phyloP scores from a whole-genome alignment of 2,113 vertebrate genomes.

The Silurus meridionalis region DNA sequence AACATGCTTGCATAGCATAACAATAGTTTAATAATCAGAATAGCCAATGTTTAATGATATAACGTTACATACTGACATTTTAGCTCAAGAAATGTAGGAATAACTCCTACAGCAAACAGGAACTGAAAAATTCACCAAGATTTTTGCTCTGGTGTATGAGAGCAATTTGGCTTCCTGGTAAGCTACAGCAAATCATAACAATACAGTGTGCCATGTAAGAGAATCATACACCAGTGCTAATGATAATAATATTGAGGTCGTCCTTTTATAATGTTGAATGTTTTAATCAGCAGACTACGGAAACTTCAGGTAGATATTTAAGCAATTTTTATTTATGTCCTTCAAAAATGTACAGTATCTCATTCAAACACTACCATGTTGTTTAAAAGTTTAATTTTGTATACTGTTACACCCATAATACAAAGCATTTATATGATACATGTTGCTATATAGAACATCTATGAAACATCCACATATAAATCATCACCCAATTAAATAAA shows the following conservation, averaged over 20 bases:
- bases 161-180: not conserved
- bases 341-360: not conserved
- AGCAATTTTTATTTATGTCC: not conserved
- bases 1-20: no score
- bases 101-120: not conserved
- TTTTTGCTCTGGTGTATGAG: not conserved
- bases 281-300: not conserved
- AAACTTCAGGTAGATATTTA: not conserved
- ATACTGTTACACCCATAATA: not conserved
- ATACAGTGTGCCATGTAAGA: not conserved
- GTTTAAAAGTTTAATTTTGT: not conserved
- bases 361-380: not conserved
- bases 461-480: not conserved
- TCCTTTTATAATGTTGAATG: not conserved
- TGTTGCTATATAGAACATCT: not conserved
- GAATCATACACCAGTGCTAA: not conserved
- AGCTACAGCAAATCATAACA: not conserved
- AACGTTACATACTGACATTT: not conserved
- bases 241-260: not conserved
- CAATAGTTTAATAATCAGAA: no score
- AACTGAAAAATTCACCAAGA: not conserved
- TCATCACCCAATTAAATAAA: not conserved
- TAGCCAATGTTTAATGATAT: no score
- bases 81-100: not conserved
- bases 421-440: not conserved